A percentile compares a stretch with the other conserved stretches of the same genome.
Evolutionary conservation across 2,888 invertebrate species (phyloP).

Genomic region (Hypselothyrea guttata): DNA sequence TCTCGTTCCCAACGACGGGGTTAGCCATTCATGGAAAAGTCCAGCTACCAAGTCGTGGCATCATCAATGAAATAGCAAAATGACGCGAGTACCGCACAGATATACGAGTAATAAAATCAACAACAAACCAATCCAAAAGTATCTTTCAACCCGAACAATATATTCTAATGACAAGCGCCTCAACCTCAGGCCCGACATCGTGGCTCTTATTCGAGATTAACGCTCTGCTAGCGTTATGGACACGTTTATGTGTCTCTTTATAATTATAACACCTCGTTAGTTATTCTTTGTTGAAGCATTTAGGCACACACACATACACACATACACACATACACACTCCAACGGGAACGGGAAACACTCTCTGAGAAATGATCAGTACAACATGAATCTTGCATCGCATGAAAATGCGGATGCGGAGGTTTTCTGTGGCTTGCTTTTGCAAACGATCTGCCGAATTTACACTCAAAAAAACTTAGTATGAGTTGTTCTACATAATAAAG

Average conservation of each 20-base stretch:
- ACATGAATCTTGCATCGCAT: too few relatives aligned
- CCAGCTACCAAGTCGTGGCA: neutral
- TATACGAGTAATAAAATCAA: conserved; percentile 64
- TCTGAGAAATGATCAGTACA: conserved; percentile 23
- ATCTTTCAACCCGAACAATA: conserved; percentile 52
- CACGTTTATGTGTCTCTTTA: conserved; percentile 60
- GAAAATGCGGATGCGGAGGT: too few relatives aligned
- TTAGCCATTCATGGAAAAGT: conserved; percentile 50
- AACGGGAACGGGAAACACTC: conserved; percentile 16
- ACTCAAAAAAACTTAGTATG: too few relatives aligned
- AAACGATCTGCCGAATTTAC: too few relatives aligned
- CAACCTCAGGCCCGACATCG: conserved; percentile 28
- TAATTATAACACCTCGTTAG: conserved; percentile 79
- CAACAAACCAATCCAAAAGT: conserved; percentile 37
- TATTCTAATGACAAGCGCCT: conserved; percentile 77
- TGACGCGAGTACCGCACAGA: conserved; percentile 40
- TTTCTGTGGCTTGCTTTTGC: too few relatives aligned
- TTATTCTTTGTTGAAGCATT: conserved; percentile 70
- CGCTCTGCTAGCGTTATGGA: conserved; percentile 39
- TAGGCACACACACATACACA: conserved; percentile 38
- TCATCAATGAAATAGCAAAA: conserved; percentile 69
- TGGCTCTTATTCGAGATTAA: conserved; percentile 59
- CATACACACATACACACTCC: conserved; percentile 7
- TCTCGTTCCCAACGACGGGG: neutral
- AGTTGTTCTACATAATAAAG: too few relatives aligned